These are phyloP conservation scores for Hexactinellida sp. DNA, from an alignment of 37 sponge, comb jelly and placozoan species.

Conservation along the genomic window DNA sequence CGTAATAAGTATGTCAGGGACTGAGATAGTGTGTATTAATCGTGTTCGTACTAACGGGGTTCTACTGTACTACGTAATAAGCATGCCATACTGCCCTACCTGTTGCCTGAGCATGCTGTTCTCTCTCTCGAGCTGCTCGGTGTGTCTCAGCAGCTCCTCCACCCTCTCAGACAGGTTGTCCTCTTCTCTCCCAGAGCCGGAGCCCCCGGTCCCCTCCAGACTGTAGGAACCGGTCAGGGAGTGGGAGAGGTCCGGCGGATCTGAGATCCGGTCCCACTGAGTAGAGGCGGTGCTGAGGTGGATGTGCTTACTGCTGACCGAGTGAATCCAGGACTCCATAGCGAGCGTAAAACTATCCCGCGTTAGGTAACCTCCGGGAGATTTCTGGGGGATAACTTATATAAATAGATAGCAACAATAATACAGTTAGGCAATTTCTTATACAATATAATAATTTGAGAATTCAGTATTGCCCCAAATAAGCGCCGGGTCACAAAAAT, in stretches of 20 bases:
- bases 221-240: background rate
- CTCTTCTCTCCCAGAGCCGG: background rate
- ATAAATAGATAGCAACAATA: no score
- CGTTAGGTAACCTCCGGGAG: background rate
- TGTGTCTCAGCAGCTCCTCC: background rate
- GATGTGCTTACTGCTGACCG: background rate
- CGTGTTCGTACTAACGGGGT: no score
- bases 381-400: background rate
- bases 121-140: background rate
- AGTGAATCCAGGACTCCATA: background rate
- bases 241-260: background rate
- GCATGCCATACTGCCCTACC: no score
- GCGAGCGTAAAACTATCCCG: background rate
- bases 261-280: background rate
- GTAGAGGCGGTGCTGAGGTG: background rate
- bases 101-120: background rate
- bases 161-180: background rate
- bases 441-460: no score
- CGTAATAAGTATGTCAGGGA: no score
- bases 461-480: no score
- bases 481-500: no score
- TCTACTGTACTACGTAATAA: no score
- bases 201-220: background rate
- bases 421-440: no score
- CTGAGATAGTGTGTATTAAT: no score